phyloP scores from a whole-genome alignment of 30 jellyfish, hydroid and myxozoan genomes.

The Catostylus mosaicus region DNA sequence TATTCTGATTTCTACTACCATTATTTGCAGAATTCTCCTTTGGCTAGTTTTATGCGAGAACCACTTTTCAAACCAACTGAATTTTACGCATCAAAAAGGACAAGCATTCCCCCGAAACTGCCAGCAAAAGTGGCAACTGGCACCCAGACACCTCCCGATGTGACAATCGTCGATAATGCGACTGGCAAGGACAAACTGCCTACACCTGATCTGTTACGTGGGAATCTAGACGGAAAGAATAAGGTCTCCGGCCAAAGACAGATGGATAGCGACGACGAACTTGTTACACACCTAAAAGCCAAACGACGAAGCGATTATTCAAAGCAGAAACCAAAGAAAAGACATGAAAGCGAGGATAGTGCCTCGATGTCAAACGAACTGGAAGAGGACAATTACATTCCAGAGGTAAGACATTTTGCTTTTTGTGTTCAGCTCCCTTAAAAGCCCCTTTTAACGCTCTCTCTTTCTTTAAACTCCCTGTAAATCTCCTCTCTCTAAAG shows the following conservation, averaged over 20 bases:
- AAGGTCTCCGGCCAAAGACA: background rate
- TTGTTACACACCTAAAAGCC: constrained; percentile 62
- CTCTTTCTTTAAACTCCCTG: no score
- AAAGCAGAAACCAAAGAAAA: constrained; percentile 18
- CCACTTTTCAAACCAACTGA: constrained; percentile 63
- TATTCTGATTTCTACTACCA: background rate
- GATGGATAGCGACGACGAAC: constrained; percentile 24
- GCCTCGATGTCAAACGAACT: constrained; percentile 37
- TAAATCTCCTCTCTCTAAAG: no score
- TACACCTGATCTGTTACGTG: constrained; percentile 52
- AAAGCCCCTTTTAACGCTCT: background rate
- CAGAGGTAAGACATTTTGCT: constrained; percentile 58
- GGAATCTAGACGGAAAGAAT: background rate
- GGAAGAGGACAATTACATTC: constrained; percentile 80
- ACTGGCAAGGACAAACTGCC: background rate
- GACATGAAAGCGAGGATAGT: constrained; percentile 37
- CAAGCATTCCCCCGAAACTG: constrained; percentile 16
- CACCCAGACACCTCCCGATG: constrained; percentile 73
- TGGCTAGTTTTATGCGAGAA: constrained; percentile 63
- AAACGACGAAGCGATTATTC: constrained; percentile 7
- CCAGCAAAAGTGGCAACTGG: constrained; percentile 25
- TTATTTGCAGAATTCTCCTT: constrained; percentile 66
- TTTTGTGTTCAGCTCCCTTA: background rate
- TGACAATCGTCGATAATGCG: constrained; percentile 19
- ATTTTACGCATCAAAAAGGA: constrained; percentile 51